Evolutionary conservation across 37 sponge, comb jelly and placozoan species (phyloP).

Genomic region (Ephydatia muelleri): DNA sequence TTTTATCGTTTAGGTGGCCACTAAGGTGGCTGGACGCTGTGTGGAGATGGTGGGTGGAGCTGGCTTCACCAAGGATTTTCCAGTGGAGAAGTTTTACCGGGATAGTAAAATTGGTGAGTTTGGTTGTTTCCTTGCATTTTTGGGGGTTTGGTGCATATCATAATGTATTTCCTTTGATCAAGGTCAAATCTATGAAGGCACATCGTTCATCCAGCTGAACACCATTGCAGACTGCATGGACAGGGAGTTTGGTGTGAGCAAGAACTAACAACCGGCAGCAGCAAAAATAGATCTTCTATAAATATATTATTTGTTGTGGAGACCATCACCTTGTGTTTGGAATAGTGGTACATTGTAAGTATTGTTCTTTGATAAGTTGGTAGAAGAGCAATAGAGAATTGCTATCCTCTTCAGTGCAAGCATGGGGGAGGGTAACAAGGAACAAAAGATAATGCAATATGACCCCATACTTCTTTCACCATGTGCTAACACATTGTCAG

Average conservation of each 20-base stretch:
- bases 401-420: no score
- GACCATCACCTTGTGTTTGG: no score
- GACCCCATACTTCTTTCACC: no score
- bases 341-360: no score
- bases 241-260: slow-evolving; percentile 23
- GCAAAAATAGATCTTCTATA: not conserved
- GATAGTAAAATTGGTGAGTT: slow-evolving; percentile 87
- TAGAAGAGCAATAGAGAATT: no score
- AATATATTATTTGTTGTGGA: no score
- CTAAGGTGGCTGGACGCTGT: slow-evolving; percentile 56
- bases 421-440: no score
- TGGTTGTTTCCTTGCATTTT: not conserved
- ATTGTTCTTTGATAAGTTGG: no score
- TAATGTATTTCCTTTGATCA: not conserved
- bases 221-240: slow-evolving; percentile 82
- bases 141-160: not conserved
- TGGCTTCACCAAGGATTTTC: slow-evolving; percentile 86
- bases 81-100: slow-evolving; percentile 91
- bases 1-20: slow-evolving; percentile 58
- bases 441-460: no score
- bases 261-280: slow-evolving; percentile 12
- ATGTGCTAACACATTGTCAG: no score
- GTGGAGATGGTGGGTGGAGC: slow-evolving; percentile 92
- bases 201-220: slow-evolving; percentile 90
- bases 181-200: slow-evolving; percentile 94